These are phyloP conservation scores for Heliopora coerulea DNA, from an alignment of 92 coral and sea anemone genomes.

Conservation along the genomic window DNA sequence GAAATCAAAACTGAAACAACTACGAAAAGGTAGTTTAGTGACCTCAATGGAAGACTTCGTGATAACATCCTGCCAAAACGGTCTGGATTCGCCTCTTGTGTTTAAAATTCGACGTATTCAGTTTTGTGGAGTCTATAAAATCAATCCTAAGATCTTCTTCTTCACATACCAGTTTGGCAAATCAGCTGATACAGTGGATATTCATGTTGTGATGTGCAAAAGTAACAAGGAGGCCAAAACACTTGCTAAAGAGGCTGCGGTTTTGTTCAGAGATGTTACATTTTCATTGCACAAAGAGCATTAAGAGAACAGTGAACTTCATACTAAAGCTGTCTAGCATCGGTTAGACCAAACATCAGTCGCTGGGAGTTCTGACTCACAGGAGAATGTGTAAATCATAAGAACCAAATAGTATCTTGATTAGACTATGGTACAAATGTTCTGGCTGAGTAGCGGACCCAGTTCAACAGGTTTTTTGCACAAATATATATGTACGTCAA, in stretches of 20 bases:
- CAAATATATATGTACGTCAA: too few relatives aligned
- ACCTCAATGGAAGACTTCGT: constrained; percentile 78
- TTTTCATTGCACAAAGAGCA: constrained; percentile 22
- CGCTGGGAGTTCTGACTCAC: too few relatives aligned
- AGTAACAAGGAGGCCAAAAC: constrained; percentile 84
- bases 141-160: constrained; percentile 82
- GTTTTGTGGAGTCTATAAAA: constrained; percentile 82
- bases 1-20: constrained; percentile 55
- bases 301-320: not conserved
- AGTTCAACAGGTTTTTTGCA: too few relatives aligned
- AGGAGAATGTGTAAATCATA: too few relatives aligned
- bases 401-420: too few relatives aligned
- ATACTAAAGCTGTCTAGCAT: too few relatives aligned
- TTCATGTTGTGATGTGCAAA: constrained; percentile 77
- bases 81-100: constrained; percentile 48
- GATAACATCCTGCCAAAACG: constrained; percentile 72
- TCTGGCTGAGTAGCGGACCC: too few relatives aligned
- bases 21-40: constrained; percentile 68
- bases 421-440: too few relatives aligned
- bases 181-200: constrained; percentile 82
- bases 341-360: too few relatives aligned
- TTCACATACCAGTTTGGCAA: constrained; percentile 88
- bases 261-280: constrained; percentile 15
- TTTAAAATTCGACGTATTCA: constrained; percentile 72
- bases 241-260: constrained; percentile 69